Evolutionary conservation across 2,797 vertebrate species (phyloP), one percentile per base, ranked within the genome.

Genomic region (Coreius guichenoti): DNA sequence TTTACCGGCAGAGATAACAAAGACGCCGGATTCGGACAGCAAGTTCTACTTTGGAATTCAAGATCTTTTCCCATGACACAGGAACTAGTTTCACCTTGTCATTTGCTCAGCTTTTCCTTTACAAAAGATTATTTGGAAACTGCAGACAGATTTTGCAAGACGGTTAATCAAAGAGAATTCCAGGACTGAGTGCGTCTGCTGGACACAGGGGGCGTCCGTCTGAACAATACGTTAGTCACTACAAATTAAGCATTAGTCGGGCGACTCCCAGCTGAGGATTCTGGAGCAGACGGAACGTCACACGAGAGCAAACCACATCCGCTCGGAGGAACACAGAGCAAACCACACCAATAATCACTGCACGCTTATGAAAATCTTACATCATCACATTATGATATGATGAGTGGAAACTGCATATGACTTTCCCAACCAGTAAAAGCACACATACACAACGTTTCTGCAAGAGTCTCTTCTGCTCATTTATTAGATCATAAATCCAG

Each of bases 201-300:
- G 49, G 76, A 63, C 56, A 49, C 69, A 63, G 68, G 36, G 56
- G 43, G 70, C 70, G 56, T 29, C 61, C n/a, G 73, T 73, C 51
- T 86, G 63, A 79, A 79, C 80, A 79, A 73, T 82, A 49, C 8
- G 68, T 82, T 61, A 86, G 85, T 86, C 85, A 86, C 49, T 33
- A 51, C 36, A 78, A 26, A 82, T 70, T 23, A 77, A 69, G 29
- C 11, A 61, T n/a, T 69, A 69, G 51, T 36, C 73, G n/a, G 85
- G 54, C 39, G 26, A 63, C 80, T 86, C 72, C 80, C 80, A 78
- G 80, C 23, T 12, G 56, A 81, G 74, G 73, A 63, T 82, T 77
- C 61, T 26, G 70, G 73, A 85, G 58, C 79, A 76, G 84, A 82
- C 63, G 39, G 51, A 73, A 81, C 58, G 78, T 81, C 84, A 86